Evolutionary conservation across 64 coral and sea anemone species (phyloP), one percentile per base, ranked within the genome.

Genomic region (Actinia equina): DNA sequence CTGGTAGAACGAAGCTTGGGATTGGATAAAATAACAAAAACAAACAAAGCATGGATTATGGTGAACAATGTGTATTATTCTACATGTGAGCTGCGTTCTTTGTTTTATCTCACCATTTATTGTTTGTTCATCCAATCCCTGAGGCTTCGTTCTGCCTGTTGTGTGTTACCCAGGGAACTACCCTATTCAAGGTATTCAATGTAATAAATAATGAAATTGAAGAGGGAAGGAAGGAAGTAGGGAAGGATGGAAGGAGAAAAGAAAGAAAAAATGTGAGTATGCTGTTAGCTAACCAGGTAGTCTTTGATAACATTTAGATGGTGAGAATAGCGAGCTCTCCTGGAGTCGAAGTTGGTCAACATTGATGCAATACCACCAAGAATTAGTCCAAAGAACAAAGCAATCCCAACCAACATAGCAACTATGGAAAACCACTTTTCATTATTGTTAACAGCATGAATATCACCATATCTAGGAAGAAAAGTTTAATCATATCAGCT

Each of bases 321-420:
- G 86, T 95, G 94, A 46, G 86, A 71, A 76, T 95, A 95, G 63
- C 90, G 87, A 43, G 90, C 90, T 89, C 88, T 86, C 43, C 86
- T 86, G 22, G 94, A 91, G 86, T 92, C 90, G 23, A 85, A 89
- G 90, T 95, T 95, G 13, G 94, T 95, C 74, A 95, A 52, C 90
- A 95, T 95, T 7, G 94, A 95, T 16, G 94, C 90, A 79, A 95
- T 92, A 87, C 94, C 94, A 42, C 94, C 94, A 82, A 95, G 91
- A 86, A 95, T 95, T 19, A 95, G 80, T 6, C 94, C 94, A 84
- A 92, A 95, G 49, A 95, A 95, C 44, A 95, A 46, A 13, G 87
- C 79, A 83, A 95, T 95, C 18, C 94, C 94, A 46, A 83, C 49
- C 59, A 97, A 70, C 94, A 97, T 97, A 52, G 94, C 91, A 71